Conservation (phyloP, 2,888 invertebrate species). For the Drosophila subsilvestris region DNA sequence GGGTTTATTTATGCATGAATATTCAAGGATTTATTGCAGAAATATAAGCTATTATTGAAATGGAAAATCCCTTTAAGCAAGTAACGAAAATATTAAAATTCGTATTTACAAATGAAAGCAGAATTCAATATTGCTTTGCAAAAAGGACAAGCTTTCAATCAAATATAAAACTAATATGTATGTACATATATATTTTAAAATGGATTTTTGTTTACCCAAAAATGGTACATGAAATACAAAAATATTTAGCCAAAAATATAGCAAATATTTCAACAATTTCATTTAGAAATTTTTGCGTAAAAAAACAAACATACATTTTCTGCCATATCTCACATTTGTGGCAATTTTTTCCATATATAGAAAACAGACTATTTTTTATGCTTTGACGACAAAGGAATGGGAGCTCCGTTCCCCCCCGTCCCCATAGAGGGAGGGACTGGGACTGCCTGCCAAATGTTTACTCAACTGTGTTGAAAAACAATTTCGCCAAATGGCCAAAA, state of each 20-base stretch:
- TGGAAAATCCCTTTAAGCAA: background rate
- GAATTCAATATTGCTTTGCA: background rate
- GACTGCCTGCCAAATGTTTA: slow-evolving; percentile 71
- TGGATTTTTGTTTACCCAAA: background rate
- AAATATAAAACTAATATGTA: slow-evolving; percentile 13
- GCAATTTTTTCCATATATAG: slow-evolving; percentile 9
- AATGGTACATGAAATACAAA: slow-evolving; percentile 6
- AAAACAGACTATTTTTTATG: slow-evolving; percentile 29
- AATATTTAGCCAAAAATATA: slow-evolving; percentile 30
- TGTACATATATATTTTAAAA: slow-evolving; percentile 8
- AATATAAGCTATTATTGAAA: background rate
- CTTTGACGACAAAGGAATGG: slow-evolving; percentile 4
- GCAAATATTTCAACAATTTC: slow-evolving; percentile 21
- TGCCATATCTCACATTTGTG: slow-evolving; percentile 25
- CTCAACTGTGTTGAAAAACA: slow-evolving; percentile 83
- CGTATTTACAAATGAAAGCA: background rate
- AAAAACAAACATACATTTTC: slow-evolving; percentile 25
- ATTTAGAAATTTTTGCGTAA: slow-evolving; percentile 1
- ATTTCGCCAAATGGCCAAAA: slow-evolving; percentile 79
- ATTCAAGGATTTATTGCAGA: background rate
- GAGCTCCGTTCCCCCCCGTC: slow-evolving; percentile 8
- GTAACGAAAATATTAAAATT: background rate
- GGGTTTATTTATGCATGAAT: background rate
- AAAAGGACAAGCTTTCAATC: background rate
- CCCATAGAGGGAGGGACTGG: background rate